Percentiles rank a stretch among this genome's conserved stretches.
Conservation (phyloP, 2,113 vertebrate species). For the Hiodon alosoides region DNA sequence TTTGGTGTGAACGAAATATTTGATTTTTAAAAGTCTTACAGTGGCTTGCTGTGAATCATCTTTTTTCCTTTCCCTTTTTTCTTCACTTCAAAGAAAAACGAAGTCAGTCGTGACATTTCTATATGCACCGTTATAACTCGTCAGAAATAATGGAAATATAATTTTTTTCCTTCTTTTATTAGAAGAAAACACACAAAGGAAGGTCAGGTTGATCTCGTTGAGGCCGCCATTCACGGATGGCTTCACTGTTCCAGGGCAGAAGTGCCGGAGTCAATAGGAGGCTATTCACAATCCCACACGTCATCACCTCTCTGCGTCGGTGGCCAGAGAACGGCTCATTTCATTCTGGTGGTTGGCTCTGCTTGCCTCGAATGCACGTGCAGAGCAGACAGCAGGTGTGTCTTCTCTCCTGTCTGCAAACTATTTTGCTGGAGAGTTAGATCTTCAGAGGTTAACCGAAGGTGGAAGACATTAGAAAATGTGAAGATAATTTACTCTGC, state of each 20-base stretch:
- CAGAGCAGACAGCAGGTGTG: too few species aligned
- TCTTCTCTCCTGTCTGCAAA: too few species aligned
- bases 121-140: neutral
- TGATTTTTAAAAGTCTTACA: neutral
- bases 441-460: too few species aligned
- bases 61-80: conserved; percentile 7
- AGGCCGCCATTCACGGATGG: neutral
- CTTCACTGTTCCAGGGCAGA: neutral
- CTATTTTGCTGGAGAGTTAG: too few species aligned
- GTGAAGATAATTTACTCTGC: too few species aligned
- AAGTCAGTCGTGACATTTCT: neutral
- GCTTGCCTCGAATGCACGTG: too few species aligned
- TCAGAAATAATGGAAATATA: neutral
- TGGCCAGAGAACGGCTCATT: too few species aligned
- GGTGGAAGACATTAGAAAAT: too few species aligned
- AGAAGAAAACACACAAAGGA: conserved; percentile 6
- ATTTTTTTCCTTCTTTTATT: neutral
- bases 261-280: too few species aligned
- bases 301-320: neutral
- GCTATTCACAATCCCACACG: neutral
- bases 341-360: too few species aligned
- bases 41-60: neutral
- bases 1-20: too few species aligned
- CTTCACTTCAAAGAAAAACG: neutral
- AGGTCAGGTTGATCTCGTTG: conserved; percentile 9